phyloP scores from a whole-genome alignment of 2,888 invertebrate species.

The Caenorhabditis zanzibari region DNA sequence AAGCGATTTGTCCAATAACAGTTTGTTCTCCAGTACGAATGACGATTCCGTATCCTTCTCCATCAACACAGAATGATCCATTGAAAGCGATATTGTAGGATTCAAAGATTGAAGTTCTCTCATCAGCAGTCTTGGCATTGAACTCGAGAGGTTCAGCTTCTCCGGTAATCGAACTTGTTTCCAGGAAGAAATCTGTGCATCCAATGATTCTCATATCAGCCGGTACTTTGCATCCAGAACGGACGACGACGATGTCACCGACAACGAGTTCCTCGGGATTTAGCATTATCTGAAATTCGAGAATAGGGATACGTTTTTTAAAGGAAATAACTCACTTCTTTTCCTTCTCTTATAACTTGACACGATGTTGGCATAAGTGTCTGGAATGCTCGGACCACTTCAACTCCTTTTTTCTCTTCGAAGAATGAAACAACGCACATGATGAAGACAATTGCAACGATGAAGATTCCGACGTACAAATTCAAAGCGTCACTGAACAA shows the following conservation, averaged over 20 bases:
- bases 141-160: constrained; percentile 79
- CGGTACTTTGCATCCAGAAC: constrained; percentile 76
- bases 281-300: constrained; percentile 59
- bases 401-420: constrained; percentile 77
- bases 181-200: constrained; percentile 75
- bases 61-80: constrained; percentile 79
- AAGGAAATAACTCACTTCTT: constrained; percentile 49
- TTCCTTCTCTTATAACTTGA: constrained; percentile 76
- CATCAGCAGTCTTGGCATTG: constrained; percentile 69
- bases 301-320: not conserved
- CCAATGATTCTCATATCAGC: constrained; percentile 75
- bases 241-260: constrained; percentile 77
- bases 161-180: constrained; percentile 79
- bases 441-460: constrained; percentile 76
- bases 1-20: constrained; percentile 76
- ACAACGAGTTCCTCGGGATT: constrained; percentile 77
- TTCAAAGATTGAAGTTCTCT: constrained; percentile 68
- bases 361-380: constrained; percentile 75
- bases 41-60: constrained; percentile 78
- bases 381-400: constrained; percentile 77
- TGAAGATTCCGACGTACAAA: constrained; percentile 77
- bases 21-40: constrained; percentile 74
- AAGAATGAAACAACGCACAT: constrained; percentile 78
- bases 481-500: constrained; percentile 70
- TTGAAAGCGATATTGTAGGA: constrained; percentile 74